These are phyloP conservation scores for Orbicella faveolata DNA, from an alignment of 64 coral and sea anemone genomes.

Conservation along the genomic window DNA sequence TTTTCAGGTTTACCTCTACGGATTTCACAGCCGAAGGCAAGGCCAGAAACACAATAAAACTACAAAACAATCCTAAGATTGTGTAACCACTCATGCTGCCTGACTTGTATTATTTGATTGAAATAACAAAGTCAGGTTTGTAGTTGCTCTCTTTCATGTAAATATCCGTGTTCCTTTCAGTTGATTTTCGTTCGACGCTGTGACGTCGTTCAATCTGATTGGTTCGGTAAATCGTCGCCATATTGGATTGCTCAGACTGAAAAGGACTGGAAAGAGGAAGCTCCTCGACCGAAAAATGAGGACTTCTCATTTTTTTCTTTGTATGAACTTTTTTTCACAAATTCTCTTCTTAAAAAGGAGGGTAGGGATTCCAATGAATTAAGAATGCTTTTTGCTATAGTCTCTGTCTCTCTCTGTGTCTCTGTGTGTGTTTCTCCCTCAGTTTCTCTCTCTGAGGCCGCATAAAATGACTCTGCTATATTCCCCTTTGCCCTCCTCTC, in stretches of 20 bases:
- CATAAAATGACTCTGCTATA: no score
- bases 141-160: conserved; percentile 10
- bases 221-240: conserved; percentile 3
- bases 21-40: background rate
- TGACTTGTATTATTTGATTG: background rate
- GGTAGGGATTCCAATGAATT: no score
- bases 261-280: background rate
- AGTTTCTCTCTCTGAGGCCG: no score
- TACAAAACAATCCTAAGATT: background rate
- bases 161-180: conserved; percentile 34
- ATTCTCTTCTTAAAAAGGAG: no score
- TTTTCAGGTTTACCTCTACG: background rate
- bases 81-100: conserved; percentile 19
- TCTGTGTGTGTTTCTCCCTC: no score
- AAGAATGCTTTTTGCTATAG: no score
- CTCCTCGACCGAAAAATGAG: no score
- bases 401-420: no score
- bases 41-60: background rate
- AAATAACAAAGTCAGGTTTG: background rate
- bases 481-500: no score
- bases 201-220: conserved; percentile 70
- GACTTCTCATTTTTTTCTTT: no score
- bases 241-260: background rate
- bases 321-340: no score
- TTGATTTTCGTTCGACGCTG: conserved; percentile 41